Evolutionary conservation across 2,797 vertebrate genomes (phyloP).

Genomic region (Limnodromus scolopaceus): DNA sequence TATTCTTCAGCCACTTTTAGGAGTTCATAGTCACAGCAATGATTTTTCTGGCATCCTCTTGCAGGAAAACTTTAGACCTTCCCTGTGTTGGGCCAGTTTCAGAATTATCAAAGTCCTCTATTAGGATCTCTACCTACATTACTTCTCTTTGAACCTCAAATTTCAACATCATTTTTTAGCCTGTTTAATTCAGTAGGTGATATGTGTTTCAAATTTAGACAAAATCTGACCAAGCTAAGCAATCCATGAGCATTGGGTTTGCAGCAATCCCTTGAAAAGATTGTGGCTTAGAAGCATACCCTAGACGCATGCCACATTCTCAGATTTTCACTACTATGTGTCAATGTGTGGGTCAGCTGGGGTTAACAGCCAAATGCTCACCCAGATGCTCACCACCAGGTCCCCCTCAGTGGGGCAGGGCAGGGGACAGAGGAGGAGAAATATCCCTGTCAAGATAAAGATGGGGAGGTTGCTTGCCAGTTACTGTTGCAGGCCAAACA

Average conservation of each 20-base stretch:
- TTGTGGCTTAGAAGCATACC: neutral
- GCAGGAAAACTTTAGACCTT: neutral
- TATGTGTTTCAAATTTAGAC: neutral
- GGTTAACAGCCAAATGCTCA: neutral
- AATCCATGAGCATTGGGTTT: neutral
- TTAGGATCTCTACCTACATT: neutral
- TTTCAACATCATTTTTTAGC: neutral
- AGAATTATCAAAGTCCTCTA: neutral
- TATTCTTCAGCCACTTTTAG: neutral
- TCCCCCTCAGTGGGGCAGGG: fast-evolving
- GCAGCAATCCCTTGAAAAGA: neutral
- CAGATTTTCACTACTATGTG: neutral
- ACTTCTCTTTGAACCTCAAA: neutral
- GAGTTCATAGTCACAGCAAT: neutral
- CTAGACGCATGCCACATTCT: neutral
- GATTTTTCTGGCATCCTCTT: neutral
- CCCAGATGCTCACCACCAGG: neutral
- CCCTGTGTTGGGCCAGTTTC: neutral
- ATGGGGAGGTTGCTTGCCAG: neutral
- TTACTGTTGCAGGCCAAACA: neutral
- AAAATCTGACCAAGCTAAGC: neutral
- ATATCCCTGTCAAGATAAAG: neutral
- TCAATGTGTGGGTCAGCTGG: neutral
- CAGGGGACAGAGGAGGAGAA: neutral
- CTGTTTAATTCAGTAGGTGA: neutral